These are phyloP conservation scores for Ahaetulla prasina DNA, from an alignment of 2,113 vertebrate species.

Conservation along the genomic window DNA sequence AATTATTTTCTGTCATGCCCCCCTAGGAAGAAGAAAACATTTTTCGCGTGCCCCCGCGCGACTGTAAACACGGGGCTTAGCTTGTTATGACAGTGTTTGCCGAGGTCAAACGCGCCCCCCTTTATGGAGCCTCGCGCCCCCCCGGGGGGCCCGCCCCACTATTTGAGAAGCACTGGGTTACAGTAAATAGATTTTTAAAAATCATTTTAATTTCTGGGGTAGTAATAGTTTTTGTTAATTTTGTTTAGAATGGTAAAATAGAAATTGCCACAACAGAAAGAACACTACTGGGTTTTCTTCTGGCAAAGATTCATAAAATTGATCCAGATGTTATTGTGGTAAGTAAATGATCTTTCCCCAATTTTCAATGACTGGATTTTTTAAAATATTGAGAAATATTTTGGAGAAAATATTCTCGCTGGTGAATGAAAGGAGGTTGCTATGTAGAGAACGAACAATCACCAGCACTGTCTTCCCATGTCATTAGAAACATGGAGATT, in stretches of 20 bases:
- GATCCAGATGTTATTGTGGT: constrained; percentile 97
- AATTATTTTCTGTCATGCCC: too few relatives aligned
- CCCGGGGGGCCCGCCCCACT: too few relatives aligned
- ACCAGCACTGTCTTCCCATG: neutral
- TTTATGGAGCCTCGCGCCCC: too few relatives aligned
- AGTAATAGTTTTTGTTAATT: constrained; percentile 49
- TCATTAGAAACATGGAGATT: neutral
- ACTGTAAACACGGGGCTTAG: too few relatives aligned
- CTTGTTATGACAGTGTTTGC: too few relatives aligned
- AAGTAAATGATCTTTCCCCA: constrained; percentile 61
- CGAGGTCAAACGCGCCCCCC: too few relatives aligned
- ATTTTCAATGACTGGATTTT: constrained; percentile 19
- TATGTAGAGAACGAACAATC: neutral
- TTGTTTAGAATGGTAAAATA: constrained; percentile 85
- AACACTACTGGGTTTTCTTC: constrained; percentile 89
- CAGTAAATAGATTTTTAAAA: neutral
- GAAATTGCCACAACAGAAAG: constrained; percentile 91
- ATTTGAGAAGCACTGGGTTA: too few relatives aligned
- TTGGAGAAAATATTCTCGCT: neutral
- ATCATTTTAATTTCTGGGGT: constrained; percentile 11
- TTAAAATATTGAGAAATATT: neutral
- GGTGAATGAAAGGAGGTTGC: neutral
- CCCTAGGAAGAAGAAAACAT: too few relatives aligned
- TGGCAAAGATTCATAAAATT: constrained; percentile 96
- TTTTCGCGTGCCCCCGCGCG: too few relatives aligned